These are phyloP conservation scores for Mactromeris polynyma DNA, from an alignment of 2,888 invertebrate genomes.

Conservation along the genomic window DNA sequence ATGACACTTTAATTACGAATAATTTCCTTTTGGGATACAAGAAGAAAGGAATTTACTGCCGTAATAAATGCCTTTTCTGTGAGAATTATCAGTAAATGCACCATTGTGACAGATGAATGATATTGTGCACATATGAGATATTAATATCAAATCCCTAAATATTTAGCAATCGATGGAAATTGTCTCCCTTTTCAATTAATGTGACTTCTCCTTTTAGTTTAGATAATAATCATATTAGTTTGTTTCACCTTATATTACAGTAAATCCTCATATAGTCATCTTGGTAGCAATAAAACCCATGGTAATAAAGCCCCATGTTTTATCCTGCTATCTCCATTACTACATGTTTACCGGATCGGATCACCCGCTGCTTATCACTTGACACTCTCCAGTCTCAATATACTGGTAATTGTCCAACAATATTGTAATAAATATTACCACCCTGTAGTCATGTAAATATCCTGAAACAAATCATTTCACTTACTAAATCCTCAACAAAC, in stretches of 20 bases:
- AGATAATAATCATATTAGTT: background rate
- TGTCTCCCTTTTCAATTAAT: conserved; percentile 12
- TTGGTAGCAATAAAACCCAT: background rate
- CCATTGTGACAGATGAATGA: background rate
- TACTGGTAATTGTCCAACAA: too few species aligned
- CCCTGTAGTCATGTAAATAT: too few species aligned
- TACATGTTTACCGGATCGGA: too few species aligned
- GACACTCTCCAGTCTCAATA: too few species aligned
- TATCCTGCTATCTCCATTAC: too few species aligned
- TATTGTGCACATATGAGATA: background rate
- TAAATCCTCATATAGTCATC: background rate
- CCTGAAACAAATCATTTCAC: too few species aligned
- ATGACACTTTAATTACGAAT: conserved; percentile 22
- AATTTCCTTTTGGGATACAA: conserved; percentile 20
- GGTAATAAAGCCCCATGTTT: background rate
- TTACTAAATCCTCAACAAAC: too few species aligned
- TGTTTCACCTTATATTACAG: background rate
- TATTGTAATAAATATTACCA: too few species aligned
- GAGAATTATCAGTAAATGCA: conserved; percentile 16
- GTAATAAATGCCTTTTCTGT: conserved; percentile 12
- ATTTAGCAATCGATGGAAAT: background rate
- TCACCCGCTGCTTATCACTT: too few species aligned
- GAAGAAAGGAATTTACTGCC: conserved; percentile 6
- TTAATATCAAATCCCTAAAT: conserved; percentile 20
- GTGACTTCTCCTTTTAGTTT: conserved; percentile 10